These are phyloP conservation scores for Caerostris extrusa DNA, from an alignment of 1,140 invertebrate species.

Conservation along the genomic window DNA sequence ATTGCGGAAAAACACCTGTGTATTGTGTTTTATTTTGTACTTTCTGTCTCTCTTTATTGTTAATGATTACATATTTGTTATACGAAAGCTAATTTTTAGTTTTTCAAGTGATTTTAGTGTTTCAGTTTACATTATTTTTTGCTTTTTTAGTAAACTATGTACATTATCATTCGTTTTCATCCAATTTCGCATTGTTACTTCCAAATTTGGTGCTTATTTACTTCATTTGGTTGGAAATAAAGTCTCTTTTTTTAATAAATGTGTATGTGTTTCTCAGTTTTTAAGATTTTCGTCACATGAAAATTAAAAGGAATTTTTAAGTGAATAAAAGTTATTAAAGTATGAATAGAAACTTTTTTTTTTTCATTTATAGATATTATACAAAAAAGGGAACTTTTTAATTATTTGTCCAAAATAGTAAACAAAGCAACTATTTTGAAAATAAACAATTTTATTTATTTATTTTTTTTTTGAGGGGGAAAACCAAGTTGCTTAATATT, in stretches of 20 bases:
- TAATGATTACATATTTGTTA: constrained; percentile 2
- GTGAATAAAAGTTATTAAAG: too few species aligned
- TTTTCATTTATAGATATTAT: too few species aligned
- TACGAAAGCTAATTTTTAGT: not conserved
- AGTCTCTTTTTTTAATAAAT: not conserved
- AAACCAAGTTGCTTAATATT: too few species aligned
- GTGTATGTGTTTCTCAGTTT: not conserved
- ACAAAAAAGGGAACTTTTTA: too few species aligned
- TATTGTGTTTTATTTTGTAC: not conserved
- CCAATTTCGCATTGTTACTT: not conserved
- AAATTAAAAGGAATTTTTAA: too few species aligned
- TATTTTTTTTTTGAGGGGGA: too few species aligned
- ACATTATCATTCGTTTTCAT: not conserved
- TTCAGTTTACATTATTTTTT: not conserved
- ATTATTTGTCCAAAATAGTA: too few species aligned
- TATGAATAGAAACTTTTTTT: too few species aligned
- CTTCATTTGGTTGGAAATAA: not conserved
- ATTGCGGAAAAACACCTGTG: not conserved
- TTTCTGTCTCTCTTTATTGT: not conserved
- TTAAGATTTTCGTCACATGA: too few species aligned
- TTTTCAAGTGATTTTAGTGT: constrained; percentile 19
- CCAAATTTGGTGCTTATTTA: not conserved
- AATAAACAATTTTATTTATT: too few species aligned
- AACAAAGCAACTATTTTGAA: too few species aligned
- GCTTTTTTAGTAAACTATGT: not conserved